Evolutionary conservation across 2,888 invertebrate species (phyloP).

Genomic region (Plebejus melissa): DNA sequence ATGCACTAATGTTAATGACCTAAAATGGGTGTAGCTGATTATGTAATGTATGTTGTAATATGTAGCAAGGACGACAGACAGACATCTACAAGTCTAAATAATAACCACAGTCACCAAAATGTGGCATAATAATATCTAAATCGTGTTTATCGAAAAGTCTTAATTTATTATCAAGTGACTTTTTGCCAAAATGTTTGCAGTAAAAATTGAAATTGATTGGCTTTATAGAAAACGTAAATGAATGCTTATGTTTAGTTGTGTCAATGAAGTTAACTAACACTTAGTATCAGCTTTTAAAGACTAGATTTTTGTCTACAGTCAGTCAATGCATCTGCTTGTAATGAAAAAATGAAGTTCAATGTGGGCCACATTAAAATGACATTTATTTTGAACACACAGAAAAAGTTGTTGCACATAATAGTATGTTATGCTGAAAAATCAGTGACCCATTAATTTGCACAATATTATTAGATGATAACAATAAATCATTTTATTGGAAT

Average conservation of each 20-base stretch:
- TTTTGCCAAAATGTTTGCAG: background rate
- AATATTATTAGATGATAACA: background rate
- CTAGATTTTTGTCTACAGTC: background rate
- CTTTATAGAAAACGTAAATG: background rate
- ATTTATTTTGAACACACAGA: background rate
- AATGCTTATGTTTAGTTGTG: background rate
- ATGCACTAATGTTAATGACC: constrained; percentile 7
- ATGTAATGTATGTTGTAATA: constrained; percentile 12
- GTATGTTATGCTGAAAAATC: background rate
- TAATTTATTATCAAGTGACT: background rate
- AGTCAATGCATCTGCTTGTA: background rate
- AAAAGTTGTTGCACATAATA: background rate
- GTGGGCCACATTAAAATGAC: background rate
- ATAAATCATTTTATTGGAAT: background rate
- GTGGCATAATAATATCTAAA: background rate
- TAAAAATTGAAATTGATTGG: background rate
- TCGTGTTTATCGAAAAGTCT: background rate
- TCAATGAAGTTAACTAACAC: background rate
- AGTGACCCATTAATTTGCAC: background rate
- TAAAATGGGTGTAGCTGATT: background rate
- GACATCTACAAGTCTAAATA: background rate
- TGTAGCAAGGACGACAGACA: background rate
- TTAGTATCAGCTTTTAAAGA: background rate
- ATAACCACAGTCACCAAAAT: background rate
- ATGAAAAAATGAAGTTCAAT: background rate